Base-by-base conservation (phyloP, 2,113 vertebrate genomes). In the Tinamus guttatus region DNA sequence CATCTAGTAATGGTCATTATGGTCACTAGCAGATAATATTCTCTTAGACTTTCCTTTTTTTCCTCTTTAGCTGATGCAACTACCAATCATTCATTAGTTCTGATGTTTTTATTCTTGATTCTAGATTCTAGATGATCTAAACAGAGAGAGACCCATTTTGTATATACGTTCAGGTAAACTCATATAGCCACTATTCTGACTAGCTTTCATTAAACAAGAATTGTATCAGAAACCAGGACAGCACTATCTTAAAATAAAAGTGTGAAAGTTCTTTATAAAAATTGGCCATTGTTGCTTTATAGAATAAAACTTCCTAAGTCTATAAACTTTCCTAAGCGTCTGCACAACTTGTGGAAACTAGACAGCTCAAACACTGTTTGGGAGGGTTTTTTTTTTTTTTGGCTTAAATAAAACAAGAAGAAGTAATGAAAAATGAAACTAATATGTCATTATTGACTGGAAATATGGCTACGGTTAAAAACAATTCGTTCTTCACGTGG, bases 351-450 rank as follows among this genome's bases (percentile, higher is more conserved):
- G 34, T 28, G 24, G 18, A 86, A 45, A 5, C 13, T 84, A 20
- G 5, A 49, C 24, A 28, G 75, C 74, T 78, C 83, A 85, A 91
- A 79, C 13, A 16, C 15, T 64, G 5, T 60, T 94, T 91, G 68
- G 90, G 81, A 92, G 40, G n/a, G n/a, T n/a, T n/a, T n/a, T 22
- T 22, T 87, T 41, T 9, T 62, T 89, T 88, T 90, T 79, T 64
- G 75, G 12, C 8, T 90, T 79, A 85, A 81, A 36, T 81, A 81
- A 92, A 97, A 71, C 40, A 77, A 52, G 54, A 58, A 87, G 43
- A 76, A 86, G 74, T 81, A 91, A 92, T 76, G 32, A 63, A 85
- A 95, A 95, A 91, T 69, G 38, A 87, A 94, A 80, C 70, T 79
- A 81, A 52, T 87, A 68, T n/a, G 43, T 84, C 40, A 87, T 69